Evolutionary conservation across 2,797 vertebrate genomes (phyloP).

Genomic region (Pseudocheirus occidentalis): DNA sequence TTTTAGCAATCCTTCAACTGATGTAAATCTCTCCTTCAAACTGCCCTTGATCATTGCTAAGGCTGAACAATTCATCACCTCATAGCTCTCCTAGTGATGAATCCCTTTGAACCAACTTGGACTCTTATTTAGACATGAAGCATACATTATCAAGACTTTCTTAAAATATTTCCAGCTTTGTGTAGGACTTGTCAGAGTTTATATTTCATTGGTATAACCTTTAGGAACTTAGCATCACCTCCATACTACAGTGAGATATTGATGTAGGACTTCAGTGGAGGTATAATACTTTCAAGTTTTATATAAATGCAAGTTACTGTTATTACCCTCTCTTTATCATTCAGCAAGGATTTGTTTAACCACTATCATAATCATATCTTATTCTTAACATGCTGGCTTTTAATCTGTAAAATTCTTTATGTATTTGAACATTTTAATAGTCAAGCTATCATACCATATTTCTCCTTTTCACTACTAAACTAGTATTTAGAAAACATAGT

Average conservation of each 20-base stretch:
- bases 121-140: background rate
- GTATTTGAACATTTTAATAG: background rate
- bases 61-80: background rate
- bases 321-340: background rate
- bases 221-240: background rate
- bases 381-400: background rate
- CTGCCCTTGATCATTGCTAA: background rate
- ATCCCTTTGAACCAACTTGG: background rate
- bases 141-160: background rate
- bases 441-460: background rate
- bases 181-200: background rate
- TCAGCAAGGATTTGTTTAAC: background rate
- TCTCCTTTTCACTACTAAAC: background rate
- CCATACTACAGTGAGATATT: background rate
- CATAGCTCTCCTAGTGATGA: background rate
- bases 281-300: background rate
- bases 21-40: background rate
- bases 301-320: background rate
- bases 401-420: background rate
- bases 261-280: background rate
- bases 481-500: background rate
- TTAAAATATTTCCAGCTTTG: background rate
- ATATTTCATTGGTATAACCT: background rate
- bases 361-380: background rate
- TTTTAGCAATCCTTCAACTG: background rate